phyloP scores from a whole-genome alignment of 2,888 invertebrate genomes.

The Rhopalosiphum nymphaeae region DNA sequence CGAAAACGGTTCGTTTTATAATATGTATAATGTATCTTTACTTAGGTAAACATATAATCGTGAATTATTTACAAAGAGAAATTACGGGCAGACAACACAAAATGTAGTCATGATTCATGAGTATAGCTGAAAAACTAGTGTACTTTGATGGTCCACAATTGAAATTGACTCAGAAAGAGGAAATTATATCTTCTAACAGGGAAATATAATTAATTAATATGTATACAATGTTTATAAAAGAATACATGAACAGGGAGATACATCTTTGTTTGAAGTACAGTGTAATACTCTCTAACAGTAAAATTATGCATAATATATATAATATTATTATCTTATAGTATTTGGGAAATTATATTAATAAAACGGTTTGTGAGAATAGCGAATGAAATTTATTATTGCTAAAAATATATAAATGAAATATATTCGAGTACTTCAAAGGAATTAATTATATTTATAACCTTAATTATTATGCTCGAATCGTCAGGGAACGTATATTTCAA shows the following conservation, averaged over 20 bases:
- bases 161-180: background rate
- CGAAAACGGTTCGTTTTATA: background rate
- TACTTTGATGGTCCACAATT: background rate
- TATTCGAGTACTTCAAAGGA: background rate
- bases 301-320: background rate
- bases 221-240: background rate
- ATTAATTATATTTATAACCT: background rate
- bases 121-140: background rate
- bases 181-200: background rate
- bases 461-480: background rate
- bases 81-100: background rate
- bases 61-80: background rate
- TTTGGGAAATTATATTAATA: background rate
- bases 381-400: background rate
- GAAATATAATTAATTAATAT: background rate
- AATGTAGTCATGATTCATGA: background rate
- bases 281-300: background rate
- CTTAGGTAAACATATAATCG: background rate
- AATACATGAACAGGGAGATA: background rate
- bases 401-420: background rate
- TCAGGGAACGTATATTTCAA: background rate
- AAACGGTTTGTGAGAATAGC: background rate
- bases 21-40: background rate
- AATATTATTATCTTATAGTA: background rate
- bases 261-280: background rate